Evolutionary conservation across 2,888 invertebrate species (phyloP), one percentile per base, ranked within the genome.

Genomic region (Orgyia antiqua): DNA sequence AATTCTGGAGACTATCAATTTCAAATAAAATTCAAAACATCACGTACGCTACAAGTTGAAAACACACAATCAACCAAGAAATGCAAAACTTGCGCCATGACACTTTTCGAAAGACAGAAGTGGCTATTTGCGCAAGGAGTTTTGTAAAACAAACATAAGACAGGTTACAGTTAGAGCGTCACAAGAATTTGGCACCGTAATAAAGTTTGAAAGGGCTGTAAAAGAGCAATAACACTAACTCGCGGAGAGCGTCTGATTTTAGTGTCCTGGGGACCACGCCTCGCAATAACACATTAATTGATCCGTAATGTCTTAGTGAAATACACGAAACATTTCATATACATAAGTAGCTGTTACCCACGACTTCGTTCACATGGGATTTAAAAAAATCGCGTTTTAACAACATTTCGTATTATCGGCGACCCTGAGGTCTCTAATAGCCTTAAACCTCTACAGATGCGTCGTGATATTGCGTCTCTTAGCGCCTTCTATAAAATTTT

Each of bases 161-260:
- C 58, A 50, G 55, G 42, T 44, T 44, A 42, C 46, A 54, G 53
- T 50, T 56, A 6, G 54, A 47, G 59, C 68, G 64, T 66, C 66
- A 76, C 15, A 15, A 15, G 78, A 74, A 82, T 83, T 79, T 68
- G 79, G 84, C 58, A 68, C 80, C 76, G 83, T 71, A 78, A 83
- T 86, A 86, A 86, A 86, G 58, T 82, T 79, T 74, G 82, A 84
- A 86, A 84, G 86, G 82, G 77, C 80, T 76, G 80, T 86, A 84
- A 84, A 86, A 84, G 83, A 71, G 77, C 83, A 62, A 74, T 86
- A 84, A 83, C 84, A 78, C 83, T 84, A 77, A 79, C 74, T 83
- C 62, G 71, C 72, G 65, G 71, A 65, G 68, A 70, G 69, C 70
- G 78, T 66, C 70, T 75, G 82, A 84, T 84, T 86, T 84, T 84